These are phyloP conservation scores for Callithrix jacchus DNA, from an alignment of 2,113 vertebrate genomes.

Conservation along the genomic window DNA sequence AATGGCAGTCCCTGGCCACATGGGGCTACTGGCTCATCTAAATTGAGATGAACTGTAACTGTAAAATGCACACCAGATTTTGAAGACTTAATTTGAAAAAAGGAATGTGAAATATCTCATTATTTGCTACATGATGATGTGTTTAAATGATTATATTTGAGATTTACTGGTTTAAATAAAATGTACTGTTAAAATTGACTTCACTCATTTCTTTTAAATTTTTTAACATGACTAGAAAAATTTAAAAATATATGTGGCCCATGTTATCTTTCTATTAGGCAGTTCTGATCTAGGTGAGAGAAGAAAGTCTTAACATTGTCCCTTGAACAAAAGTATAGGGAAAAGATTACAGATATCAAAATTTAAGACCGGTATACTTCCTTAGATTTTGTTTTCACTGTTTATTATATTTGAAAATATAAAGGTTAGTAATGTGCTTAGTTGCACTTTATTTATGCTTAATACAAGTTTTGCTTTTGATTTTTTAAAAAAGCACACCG, in stretches of 20 bases:
- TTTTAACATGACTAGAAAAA: background rate
- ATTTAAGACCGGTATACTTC: background rate
- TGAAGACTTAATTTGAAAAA: background rate
- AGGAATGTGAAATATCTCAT: background rate
- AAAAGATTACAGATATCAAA: background rate
- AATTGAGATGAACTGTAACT: background rate
- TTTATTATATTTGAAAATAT: background rate
- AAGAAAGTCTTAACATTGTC: background rate
- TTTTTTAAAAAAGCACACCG: background rate
- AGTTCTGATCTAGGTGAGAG: background rate
- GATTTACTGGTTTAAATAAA: conserved; percentile 10
- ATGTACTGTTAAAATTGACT: background rate
- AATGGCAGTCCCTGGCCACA: background rate
- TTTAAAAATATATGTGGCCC: background rate
- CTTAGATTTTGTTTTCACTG: background rate
- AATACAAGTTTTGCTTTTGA: conserved; percentile 11
- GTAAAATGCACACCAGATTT: background rate
- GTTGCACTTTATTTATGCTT: background rate
- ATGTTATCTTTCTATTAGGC: background rate
- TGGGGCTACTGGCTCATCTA: background rate
- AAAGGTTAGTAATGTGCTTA: background rate
- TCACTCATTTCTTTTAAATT: background rate
- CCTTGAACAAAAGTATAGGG: background rate
- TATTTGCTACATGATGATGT: background rate
- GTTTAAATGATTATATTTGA: conserved; percentile 17